Evolutionary conservation across 2,113 vertebrate species (phyloP).

Genomic region (Melanostigma gelatinosum): DNA sequence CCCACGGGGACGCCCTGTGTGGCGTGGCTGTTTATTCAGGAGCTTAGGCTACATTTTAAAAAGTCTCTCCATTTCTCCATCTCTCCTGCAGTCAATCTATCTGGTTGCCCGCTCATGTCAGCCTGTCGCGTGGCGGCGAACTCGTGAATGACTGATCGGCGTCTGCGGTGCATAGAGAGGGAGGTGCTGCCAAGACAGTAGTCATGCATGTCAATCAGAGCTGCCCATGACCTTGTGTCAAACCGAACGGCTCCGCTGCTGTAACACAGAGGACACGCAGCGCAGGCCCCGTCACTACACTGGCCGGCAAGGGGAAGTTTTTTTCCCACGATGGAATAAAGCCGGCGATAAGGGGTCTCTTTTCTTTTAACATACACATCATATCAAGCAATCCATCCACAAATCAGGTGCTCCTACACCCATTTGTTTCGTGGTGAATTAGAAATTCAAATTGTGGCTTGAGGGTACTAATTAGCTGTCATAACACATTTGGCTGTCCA

Average conservation of each 20-base stretch:
- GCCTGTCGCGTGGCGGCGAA: constrained; percentile 50
- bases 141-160: constrained; percentile 73
- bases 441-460: not conserved
- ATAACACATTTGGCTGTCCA: not conserved
- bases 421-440: constrained; percentile 11
- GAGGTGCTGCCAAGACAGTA: constrained; percentile 64
- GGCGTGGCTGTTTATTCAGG: constrained; percentile 45
- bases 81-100: constrained; percentile 65
- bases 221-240: constrained; percentile 73
- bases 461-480: constrained; percentile 15
- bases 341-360: not conserved
- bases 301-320: not conserved
- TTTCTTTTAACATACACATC: not conserved
- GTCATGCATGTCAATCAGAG: constrained; percentile 66
- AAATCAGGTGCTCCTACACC: not conserved
- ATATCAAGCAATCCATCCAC: not conserved
- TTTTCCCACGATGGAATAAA: not conserved
- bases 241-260: constrained; percentile 41
- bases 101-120: constrained; percentile 65
- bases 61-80: constrained; percentile 63
- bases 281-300: not conserved
- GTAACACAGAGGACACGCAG: constrained; percentile 4
- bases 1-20: not conserved
- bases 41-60: constrained; percentile 37
- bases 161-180: constrained; percentile 50